Evolutionary conservation across 2,113 vertebrate genomes (phyloP).

Genomic region (Epinephelus cyanopodus): DNA sequence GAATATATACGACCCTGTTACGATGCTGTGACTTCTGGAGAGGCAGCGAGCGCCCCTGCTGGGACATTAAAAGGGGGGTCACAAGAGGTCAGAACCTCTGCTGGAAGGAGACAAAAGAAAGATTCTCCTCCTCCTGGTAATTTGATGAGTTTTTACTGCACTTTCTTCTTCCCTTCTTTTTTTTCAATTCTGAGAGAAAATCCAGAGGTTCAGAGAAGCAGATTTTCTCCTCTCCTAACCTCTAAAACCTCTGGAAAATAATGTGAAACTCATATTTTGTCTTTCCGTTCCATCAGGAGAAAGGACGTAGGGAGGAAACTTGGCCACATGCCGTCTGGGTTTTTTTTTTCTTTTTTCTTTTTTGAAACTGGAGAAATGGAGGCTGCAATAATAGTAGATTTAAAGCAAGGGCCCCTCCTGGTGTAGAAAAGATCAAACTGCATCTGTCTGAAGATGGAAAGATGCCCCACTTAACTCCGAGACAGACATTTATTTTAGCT

Average conservation of each 20-base stretch:
- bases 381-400: constrained; percentile 4
- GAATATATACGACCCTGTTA: constrained; percentile 26
- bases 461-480: not conserved
- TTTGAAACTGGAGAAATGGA: constrained; percentile 35
- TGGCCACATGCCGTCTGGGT: constrained; percentile 51
- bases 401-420: constrained; percentile 53
- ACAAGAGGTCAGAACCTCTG: constrained; percentile 40
- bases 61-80: constrained; percentile 10
- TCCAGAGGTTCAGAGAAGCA: constrained; percentile 49
- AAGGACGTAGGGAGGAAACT: constrained; percentile 72
- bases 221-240: constrained; percentile 21
- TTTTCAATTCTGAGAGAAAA: constrained; percentile 41
- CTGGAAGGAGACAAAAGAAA: constrained; percentile 23
- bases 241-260: constrained; percentile 69
- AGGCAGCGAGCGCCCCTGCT: not conserved
- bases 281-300: constrained; percentile 71
- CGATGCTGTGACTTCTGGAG: not conserved
- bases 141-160: constrained; percentile 25
- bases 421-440: constrained; percentile 19
- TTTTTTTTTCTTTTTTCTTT: constrained; percentile 16
- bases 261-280: constrained; percentile 70
- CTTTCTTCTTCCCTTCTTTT: not conserved
- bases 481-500: not conserved
- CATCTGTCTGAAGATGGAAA: constrained; percentile 13
- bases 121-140: not conserved